Evolutionary conservation across 2,888 invertebrate species (phyloP), one percentile per base, ranked within the genome.

Genomic region (Ethmia dodecea): DNA sequence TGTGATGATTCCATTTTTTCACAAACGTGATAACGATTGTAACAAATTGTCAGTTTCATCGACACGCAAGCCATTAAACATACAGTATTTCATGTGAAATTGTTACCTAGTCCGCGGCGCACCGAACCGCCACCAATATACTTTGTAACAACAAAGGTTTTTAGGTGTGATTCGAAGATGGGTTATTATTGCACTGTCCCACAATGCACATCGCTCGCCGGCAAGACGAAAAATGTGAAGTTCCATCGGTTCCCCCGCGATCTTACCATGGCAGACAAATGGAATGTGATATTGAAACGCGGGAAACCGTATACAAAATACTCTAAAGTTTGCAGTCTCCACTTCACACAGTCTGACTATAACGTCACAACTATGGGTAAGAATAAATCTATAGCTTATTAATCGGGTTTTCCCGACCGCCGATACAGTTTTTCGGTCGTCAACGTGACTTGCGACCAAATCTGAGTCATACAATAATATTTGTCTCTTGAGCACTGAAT

Each of bases 171-270:
- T 26, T 11, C 47, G 47, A 73, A 65, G 59, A 86, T 86, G 86
- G 84, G 84, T 68, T 86, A 86, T 70, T 86, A 86, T 67, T 86
- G 86, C 54, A 86, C 86, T 9, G 86, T 86, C 46, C 86, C 86
- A 45, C 86, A 84, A 65, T 86, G 86, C 60, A 86, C 86, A 32
- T 86, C 87, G 40, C 73, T 86, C 46, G 86, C 86, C 75, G 86
- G 86, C 68, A 86, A 84, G 66, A 81, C 87, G 59, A 86, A 86
- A 60, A 86, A 86, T 54, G 86, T 86, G 57, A 83, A 83, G 52
- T 86, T 86, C 55, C 86, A 86, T 58, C 75, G 78, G 45, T 86
- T 86, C 50, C 86, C 86, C 11, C 71, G 81, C 45, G 84, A 86
- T 47, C 43, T 31, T 24, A 47, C 50, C 16, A 73, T 86, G 75